phyloP scores from a whole-genome alignment of 2,113 vertebrate genomes.

The Rafetus swinhoei region DNA sequence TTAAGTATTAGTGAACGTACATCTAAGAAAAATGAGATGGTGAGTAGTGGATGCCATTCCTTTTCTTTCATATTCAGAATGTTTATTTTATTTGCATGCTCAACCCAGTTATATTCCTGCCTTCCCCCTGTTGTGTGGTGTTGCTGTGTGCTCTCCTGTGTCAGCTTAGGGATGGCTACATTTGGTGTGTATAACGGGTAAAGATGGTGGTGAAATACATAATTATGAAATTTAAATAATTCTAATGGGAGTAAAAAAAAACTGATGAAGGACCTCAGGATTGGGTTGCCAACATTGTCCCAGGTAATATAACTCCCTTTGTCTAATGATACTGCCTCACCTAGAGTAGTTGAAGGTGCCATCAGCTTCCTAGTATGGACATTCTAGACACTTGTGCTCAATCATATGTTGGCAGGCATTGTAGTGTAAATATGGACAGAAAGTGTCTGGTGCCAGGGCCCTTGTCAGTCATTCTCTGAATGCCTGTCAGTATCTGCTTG shows the following conservation, averaged over 20 bases:
- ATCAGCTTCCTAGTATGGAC: background rate
- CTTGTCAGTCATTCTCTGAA: background rate
- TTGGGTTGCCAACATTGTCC: background rate
- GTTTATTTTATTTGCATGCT: conserved; percentile 40
- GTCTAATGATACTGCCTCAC: background rate
- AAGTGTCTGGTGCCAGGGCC: background rate
- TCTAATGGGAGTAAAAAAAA: background rate
- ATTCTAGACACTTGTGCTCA: background rate
- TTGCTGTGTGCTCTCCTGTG: background rate
- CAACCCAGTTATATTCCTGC: background rate
- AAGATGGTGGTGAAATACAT: background rate
- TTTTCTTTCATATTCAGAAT: conserved; percentile 47
- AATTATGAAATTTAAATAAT: background rate
- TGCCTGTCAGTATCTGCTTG: background rate
- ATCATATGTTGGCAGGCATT: background rate
- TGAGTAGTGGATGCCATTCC: conserved; percentile 54
- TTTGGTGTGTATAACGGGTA: accelerated
- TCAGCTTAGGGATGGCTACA: background rate
- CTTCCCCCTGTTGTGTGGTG: background rate
- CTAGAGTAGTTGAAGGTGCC: background rate
- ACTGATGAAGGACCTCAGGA: background rate
- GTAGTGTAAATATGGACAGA: background rate
- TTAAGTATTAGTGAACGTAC: background rate
- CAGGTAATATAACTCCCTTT: background rate
- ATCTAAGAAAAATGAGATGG: conserved; percentile 44